Evolutionary conservation across 2,797 vertebrate genomes (phyloP), one percentile per base, ranked within the genome.

Genomic region (Triplophysa bombifrons): DNA sequence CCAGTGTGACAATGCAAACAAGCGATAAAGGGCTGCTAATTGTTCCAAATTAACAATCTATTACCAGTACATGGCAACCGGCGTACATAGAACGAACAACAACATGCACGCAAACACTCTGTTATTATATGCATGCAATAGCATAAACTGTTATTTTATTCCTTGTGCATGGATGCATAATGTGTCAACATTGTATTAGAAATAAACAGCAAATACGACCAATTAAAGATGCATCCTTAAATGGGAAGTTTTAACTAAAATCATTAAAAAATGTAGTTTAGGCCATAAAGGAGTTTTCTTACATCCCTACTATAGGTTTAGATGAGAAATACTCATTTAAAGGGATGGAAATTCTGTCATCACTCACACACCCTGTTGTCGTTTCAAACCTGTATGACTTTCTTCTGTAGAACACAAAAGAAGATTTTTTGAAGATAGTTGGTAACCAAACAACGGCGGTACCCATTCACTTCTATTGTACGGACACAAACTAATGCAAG

Each of bases 1-100:
- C 56, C 76, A 53, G 68, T 56, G 74, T 38, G 63, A 72, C 51
- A 60, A 51, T 71, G n/a, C 34, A 48, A 84, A 72, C 19, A 3
- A 44, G 67, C 60, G 11, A 64, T 78, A 71, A 78, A 71, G 50
- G 46, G 56, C 76, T 78, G 76, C 76, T 78, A 78, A 72, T 78
- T 78, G 64, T 72, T 72, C 50, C 17, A 65, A 71, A 78, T 72
- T n/a, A 78, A 72, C 58, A 53, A 72, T 64, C 58, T 64, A 70
- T 78, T 71, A 65, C 48, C 53, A 51, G 34, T 72, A 13, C 65
- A 68, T 68, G 65, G 53, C 66, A 60, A 68, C 22, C 19, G 17
- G 25, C 25, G 22, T 61, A 48, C 41, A 38, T n/a, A 22, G 5
- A 17, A 25, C 19, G 48, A 38, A 58, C 63, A 61, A 61, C n/a